Base-by-base conservation (phyloP, 2,797 vertebrate genomes). In the Neomorphus geoffroyi region DNA sequence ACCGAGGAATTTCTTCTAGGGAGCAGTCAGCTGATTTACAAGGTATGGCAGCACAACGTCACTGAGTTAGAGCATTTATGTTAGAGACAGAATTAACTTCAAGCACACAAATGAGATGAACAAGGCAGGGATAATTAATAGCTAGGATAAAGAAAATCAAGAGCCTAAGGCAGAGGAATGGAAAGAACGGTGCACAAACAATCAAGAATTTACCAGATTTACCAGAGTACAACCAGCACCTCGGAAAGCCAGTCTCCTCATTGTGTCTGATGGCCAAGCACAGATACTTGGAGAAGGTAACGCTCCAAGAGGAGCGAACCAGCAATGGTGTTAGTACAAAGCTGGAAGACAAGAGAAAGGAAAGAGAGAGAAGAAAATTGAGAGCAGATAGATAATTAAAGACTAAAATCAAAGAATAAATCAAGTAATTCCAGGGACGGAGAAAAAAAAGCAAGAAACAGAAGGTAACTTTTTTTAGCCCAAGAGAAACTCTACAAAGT, bases 201-300 rank as follows among this genome's bases (percentile, higher is more conserved):
- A 97, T 97, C 96, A 97, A 97, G 94, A 98, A 98, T 98, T 98
- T 98, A 97, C 97, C 98, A 98, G 98, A 98, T 98, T 98, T 98
- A 98, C 98, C 98, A 98, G 98, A 98, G 98, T 98, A 97, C 98
- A 98, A 98, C 98, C 98, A 98, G 98, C 98, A 95, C 98, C 98
- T 97, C 98, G 98, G 97, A 98, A 98, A 97, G 98, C 98, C 97
- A 98, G 94, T 92, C 98, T 98, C 97, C 98, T 98, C 98, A 98
- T 98, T 92, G 96, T 97, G 97, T 96, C 97, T 98, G 97, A 92
- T 91, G 96, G 96, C 86, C 97, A 98, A 98, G 96, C 61, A 97
- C 97, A 97, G 96, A 94, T 97, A 97, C 80, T 86, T 92, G 85
- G 81, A 97, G 97, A 98, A 97, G 92, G 82, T 54, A 97, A 95